Base-by-base conservation (phyloP, 1,140 invertebrate genomes). In the Bombus impatiens region DNA sequence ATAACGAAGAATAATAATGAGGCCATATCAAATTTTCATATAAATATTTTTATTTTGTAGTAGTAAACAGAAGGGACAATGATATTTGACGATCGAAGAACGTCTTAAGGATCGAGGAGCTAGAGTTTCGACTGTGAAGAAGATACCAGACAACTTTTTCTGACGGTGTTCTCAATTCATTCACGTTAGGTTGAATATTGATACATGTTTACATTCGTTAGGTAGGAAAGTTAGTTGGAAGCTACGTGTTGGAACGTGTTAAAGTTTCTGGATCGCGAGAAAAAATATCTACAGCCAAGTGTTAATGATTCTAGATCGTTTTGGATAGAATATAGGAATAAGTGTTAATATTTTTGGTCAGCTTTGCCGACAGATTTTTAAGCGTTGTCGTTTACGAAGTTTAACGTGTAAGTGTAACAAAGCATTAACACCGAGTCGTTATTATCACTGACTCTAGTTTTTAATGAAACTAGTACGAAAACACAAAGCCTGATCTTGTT, bases 301-400 rank as follows among this genome's bases (percentile, higher is more conserved):
- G 80, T 74, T 82, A 72, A 82, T n/a, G 70, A 59, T 74, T 74
- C 40, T 35, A 62, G 53, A 82, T 74, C 80, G 32, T 25, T 9
- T 25, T 6, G 25, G 65, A 8, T 71, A 35, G 22, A 28, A 13
- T 22, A 28, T 2, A 42, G 10, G 8, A 0, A 35, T 28, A 42
- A 18, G 47, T 32, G 78, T 37, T 80, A 80, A 80, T 47, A 22
- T 5, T 8, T 80, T 80, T 22, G 2, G 44, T 18, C 65, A 80
- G 15, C 25, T 15, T 40, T 65, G 2, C 78, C 12, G 44, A 37
- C 25, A n/a, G 65, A 80, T 25, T 53, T 80, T 53, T 80, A 70
- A 70, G 65, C 65, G 35, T 47, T 79, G 22, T 47, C 62, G 42
- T 25, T 79, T n/a, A 79, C 32, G 42, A 37, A 28, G 35, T 44